Evolutionary conservation across 2,888 invertebrate genomes (phyloP).

Genomic region (Periphyllus acericola): DNA sequence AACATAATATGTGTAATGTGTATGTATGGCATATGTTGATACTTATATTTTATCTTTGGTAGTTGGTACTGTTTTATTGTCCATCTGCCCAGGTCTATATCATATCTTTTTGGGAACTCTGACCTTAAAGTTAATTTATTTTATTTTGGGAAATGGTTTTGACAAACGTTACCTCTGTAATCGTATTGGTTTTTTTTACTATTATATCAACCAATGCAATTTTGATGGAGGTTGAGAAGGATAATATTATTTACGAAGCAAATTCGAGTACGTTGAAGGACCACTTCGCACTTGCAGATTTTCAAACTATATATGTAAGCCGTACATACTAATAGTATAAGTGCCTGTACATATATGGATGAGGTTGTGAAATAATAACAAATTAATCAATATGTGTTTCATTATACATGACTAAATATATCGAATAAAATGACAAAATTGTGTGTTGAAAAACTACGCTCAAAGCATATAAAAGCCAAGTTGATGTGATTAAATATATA

Average conservation of each 20-base stretch:
- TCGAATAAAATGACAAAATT: not conserved
- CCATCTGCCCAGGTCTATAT: not conserved
- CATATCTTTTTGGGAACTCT: not conserved
- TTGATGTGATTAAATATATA: not conserved
- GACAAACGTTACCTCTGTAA: not conserved
- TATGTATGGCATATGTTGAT: too few relatives aligned
- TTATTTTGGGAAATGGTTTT: not conserved
- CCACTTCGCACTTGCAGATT: not conserved
- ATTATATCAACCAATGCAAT: not conserved
- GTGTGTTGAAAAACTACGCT: not conserved
- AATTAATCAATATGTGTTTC: slow-evolving; percentile 17
- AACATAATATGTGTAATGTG: too few relatives aligned
- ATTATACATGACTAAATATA: not conserved
- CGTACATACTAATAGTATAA: not conserved
- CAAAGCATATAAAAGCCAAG: not conserved
- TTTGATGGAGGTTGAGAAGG: not conserved
- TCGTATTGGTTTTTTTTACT: not conserved
- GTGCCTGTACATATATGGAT: not conserved
- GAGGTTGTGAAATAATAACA: not conserved
- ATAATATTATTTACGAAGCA: slow-evolving; percentile 28
- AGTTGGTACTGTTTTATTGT: too few relatives aligned
- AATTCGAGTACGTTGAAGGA: not conserved
- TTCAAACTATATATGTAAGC: not conserved
- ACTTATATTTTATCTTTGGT: too few relatives aligned
- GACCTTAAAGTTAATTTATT: not conserved